Base-by-base conservation (phyloP, 2,797 vertebrate species). In the Smutsia gigantea region DNA sequence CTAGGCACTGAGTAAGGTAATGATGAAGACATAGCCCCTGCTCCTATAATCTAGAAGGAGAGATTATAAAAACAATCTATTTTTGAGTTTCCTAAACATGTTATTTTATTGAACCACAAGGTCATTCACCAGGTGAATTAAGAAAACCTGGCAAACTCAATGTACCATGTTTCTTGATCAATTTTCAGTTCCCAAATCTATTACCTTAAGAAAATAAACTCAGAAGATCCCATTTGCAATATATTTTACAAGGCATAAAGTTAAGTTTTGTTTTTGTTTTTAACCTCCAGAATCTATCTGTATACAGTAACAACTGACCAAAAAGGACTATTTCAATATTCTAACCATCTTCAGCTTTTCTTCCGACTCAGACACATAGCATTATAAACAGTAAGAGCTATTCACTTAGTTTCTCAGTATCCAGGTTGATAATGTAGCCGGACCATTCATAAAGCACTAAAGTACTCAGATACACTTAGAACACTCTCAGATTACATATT, bases 401-500 rank as follows among this genome's bases (percentile, higher is more conserved):
- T 94, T 97, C 37, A 39, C 64, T 93, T 95, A 63, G 27, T 91
- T 90, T 94, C 85, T 95, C 83, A 75, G 51, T 81, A 94, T 91
- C 88, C 11, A 0, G 39, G n/a, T 42, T 71, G 75, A 51, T 85
- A 90, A 92, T 90, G 93, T 81, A 95, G 68, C 78, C 49, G 21
- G 51, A 64, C 61, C 74, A 66, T 77, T 96, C 90, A n/a, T 39
- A 31, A 93, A 91, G 87, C 34, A 66, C 42, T 46, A 2, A 86
- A 92, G 84, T 87, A 78, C 71, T 95, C 59, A 61, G 46, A 90
- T 92, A 94, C 92, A 93, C 90, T 97, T 90, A 90, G 90, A 93
- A 94, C 37, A 79, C 55, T 81, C 96, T 98, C 95, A n/a, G 64
- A 74, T 97, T 94, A 85, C 90, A 68, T 49, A 90, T 87, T 93